These are phyloP conservation scores for Drosophila mimetica DNA, from an alignment of 2,888 invertebrate species.

Conservation along the genomic window DNA sequence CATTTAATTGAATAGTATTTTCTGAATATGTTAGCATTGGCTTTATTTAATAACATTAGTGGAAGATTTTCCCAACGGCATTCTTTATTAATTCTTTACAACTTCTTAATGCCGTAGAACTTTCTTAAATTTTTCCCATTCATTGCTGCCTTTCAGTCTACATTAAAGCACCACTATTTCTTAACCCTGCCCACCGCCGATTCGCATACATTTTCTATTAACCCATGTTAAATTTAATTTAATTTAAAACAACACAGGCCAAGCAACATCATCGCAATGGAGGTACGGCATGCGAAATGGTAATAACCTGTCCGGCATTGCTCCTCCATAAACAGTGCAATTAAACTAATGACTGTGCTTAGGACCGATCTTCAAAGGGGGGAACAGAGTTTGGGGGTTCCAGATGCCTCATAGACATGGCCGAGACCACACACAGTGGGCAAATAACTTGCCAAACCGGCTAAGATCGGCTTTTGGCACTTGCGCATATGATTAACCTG, in stretches of 20 bases:
- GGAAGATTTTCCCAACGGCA: not conserved
- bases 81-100: not conserved
- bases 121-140: conserved; percentile 9
- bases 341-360: conserved; percentile 76
- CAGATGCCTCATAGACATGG: conserved; percentile 43
- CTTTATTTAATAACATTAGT: not conserved
- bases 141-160: not conserved
- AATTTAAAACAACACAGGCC: conserved; percentile 68
- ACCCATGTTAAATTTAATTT: conserved; percentile 74
- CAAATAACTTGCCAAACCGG: conserved; percentile 54
- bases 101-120: not conserved
- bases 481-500: conserved; percentile 72
- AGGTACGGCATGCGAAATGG: conserved; percentile 60
- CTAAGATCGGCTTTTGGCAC: conserved; percentile 58
- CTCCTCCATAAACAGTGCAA: conserved; percentile 75
- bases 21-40: too few relatives aligned
- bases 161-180: conserved; percentile 5
- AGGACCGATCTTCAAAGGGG: conserved; percentile 33
- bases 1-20: not conserved
- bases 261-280: conserved; percentile 55
- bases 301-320: conserved; percentile 53
- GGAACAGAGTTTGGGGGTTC: not conserved
- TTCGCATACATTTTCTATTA: conserved; percentile 66
- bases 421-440: conserved; percentile 64
- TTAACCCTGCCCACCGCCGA: not conserved